Percentiles rank a stretch among this genome's conserved stretches.
These are phyloP conservation scores for Epizoanthus stellaris DNA, from an alignment of 92 coral and sea anemone species.

Conservation along the genomic window DNA sequence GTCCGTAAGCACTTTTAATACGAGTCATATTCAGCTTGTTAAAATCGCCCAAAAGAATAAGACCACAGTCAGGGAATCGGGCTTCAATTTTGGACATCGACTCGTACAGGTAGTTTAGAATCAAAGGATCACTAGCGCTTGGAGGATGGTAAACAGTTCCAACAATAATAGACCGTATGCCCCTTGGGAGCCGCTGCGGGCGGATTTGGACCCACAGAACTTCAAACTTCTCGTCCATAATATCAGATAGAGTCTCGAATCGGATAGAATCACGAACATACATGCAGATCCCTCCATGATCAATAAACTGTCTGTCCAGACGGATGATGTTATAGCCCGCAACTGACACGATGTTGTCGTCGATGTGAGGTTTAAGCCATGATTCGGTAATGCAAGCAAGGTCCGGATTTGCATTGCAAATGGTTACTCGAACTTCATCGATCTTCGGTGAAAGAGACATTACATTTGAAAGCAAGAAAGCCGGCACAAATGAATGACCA, in stretches of 20 bases:
- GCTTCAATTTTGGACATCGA: conserved; percentile 33
- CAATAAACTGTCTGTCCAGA: conserved; percentile 49
- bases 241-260: conserved; percentile 39
- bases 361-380: conserved; percentile 73
- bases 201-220: conserved; percentile 63
- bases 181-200: conserved; percentile 65
- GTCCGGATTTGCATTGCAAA: conserved; percentile 63
- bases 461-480: conserved; percentile 59
- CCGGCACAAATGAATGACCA: conserved; percentile 46
- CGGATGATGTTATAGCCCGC: conserved; percentile 68
- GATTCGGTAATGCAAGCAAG: conserved; percentile 64
- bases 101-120: conserved; percentile 30
- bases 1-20: conserved; percentile 39
- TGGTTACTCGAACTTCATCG: conserved; percentile 65
- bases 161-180: conserved; percentile 48
- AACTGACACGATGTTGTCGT: conserved; percentile 58
- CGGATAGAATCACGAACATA: conserved; percentile 50
- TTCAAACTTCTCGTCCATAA: conserved; percentile 53
- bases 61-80: conserved; percentile 30
- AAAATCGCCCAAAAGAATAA: conserved; percentile 37
- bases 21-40: conserved; percentile 37
- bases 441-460: conserved; percentile 73
- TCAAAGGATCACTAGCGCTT: conserved; percentile 34
- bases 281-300: conserved; percentile 71
- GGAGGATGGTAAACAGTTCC: conserved; percentile 52